A percentile compares a stretch with the other conserved stretches of the same genome.
phyloP scores from a whole-genome alignment of 2,888 invertebrate genomes.

The Drosophila hawaiiensis region DNA sequence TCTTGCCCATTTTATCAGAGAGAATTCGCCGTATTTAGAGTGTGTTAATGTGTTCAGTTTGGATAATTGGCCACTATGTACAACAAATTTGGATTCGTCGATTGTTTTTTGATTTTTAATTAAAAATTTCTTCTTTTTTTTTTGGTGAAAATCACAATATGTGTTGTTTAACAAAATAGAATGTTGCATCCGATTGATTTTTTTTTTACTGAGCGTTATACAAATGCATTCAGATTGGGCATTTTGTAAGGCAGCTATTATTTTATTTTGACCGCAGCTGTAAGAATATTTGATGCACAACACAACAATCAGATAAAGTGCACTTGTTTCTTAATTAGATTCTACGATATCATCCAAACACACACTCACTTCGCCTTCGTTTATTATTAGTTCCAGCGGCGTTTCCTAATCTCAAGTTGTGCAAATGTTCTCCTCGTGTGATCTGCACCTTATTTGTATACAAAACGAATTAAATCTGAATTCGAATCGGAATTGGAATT shows the following conservation, averaged over 20 bases:
- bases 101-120: background rate
- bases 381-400: background rate
- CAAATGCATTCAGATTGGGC: background rate
- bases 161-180: background rate
- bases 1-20: background rate
- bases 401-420: background rate
- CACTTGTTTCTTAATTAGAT: slow-evolving; percentile 72
- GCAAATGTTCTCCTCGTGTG: slow-evolving; percentile 3
- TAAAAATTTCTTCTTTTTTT: background rate
- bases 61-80: background rate
- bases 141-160: background rate
- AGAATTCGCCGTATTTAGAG: background rate
- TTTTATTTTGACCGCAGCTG: background rate
- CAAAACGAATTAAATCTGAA: slow-evolving; percentile 15
- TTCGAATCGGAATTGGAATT: slow-evolving; percentile 12
- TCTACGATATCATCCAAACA: slow-evolving; percentile 38
- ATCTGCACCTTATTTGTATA: slow-evolving; percentile 39
- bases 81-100: background rate
- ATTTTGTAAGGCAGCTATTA: background rate
- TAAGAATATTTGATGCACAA: slow-evolving; percentile 37
- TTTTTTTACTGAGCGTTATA: background rate
- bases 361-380: slow-evolving; percentile 3
- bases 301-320: slow-evolving; percentile 72
- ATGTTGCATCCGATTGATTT: background rate
- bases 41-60: background rate